Percentiles rank a stretch among this genome's conserved stretches.
These are phyloP conservation scores for Brachionus plicatilis DNA, from an alignment of 1,140 invertebrate species.

Conservation along the genomic window DNA sequence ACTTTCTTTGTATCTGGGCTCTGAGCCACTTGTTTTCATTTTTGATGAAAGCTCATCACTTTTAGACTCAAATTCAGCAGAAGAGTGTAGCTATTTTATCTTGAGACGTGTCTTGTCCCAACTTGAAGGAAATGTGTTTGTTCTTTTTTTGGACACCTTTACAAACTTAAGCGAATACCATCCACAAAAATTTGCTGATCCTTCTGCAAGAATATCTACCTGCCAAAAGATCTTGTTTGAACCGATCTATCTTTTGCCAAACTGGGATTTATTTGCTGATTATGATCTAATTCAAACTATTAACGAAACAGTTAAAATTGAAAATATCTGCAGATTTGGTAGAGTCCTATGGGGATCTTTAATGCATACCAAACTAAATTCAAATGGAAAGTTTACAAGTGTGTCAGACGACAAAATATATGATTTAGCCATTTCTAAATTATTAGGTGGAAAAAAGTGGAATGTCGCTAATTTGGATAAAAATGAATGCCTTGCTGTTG, in stretches of 20 bases:
- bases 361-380: background rate
- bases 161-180: slow-evolving; percentile 4
- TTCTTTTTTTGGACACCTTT: background rate
- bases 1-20: too few species aligned
- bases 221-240: background rate
- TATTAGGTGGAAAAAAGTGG: background rate
- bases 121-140: background rate
- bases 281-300: background rate
- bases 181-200: background rate
- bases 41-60: background rate
- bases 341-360: background rate
- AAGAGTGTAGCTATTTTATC: background rate
- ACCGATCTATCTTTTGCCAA: background rate
- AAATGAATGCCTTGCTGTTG: background rate
- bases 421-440: background rate
- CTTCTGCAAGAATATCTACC: background rate
- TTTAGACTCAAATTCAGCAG: background rate
- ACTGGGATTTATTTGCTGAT: background rate
- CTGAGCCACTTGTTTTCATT: background rate
- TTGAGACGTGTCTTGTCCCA: background rate
- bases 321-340: background rate
- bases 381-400: background rate
- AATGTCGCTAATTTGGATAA: background rate
- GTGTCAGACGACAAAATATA: background rate
- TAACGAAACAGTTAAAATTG: background rate